Evolutionary conservation across 2,888 invertebrate species (phyloP).

Genomic region (Eurytoma californica): DNA sequence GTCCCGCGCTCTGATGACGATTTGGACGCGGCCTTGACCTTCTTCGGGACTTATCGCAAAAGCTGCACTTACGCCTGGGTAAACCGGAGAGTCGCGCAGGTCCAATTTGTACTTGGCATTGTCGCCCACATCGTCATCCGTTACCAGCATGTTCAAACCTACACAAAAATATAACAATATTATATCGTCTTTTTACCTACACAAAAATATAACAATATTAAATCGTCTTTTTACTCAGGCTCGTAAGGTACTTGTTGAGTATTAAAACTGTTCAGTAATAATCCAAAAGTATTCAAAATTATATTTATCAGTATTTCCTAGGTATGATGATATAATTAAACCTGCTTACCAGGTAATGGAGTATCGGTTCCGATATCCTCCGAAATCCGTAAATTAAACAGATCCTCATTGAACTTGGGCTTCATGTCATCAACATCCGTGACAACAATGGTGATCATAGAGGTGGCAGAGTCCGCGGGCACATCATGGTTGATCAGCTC

Average conservation of each 20-base stretch:
- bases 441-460: conserved; percentile 85
- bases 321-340: no score
- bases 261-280: not conserved
- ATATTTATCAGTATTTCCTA: no score
- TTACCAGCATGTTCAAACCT: conserved; percentile 84
- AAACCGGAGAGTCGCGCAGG: conserved; percentile 77
- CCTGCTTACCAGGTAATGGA: conserved; percentile 77
- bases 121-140: conserved; percentile 84
- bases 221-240: no score
- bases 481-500: conserved; percentile 84
- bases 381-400: conserved; percentile 83
- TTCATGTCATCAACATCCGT: conserved; percentile 87
- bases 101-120: conserved; percentile 83
- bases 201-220: not conserved
- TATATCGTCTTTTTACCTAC: conserved; percentile 65
- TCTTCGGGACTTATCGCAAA: conserved; percentile 80
- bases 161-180: not conserved
- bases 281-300: no score
- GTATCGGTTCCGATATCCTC: conserved; percentile 85
- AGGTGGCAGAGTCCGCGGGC: conserved; percentile 82
- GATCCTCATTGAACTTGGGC: conserved; percentile 82
- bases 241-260: no score
- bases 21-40: conserved; percentile 84
- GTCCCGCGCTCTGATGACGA: conserved; percentile 83
- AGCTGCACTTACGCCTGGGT: conserved; percentile 69